These are phyloP conservation scores for Mythimna albipuncta DNA, from an alignment of 2,888 invertebrate species.

Conservation along the genomic window DNA sequence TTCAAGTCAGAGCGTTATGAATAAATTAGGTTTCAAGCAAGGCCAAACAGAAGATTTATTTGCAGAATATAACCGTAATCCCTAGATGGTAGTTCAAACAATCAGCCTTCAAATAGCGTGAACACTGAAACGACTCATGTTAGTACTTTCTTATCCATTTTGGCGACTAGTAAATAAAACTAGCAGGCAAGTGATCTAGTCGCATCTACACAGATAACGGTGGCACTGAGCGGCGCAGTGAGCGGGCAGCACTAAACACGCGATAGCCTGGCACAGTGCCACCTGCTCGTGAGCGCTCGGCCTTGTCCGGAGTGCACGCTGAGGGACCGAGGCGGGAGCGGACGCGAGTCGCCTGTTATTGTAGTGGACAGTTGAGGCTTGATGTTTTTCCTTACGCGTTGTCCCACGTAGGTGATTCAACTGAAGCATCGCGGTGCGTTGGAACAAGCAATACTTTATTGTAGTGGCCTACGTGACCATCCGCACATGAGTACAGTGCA, in stretches of 20 bases:
- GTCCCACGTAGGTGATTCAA: no score
- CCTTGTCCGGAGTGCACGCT: not conserved
- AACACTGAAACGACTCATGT: not conserved
- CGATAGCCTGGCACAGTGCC: constrained; percentile 60
- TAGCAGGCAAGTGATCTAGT: constrained; percentile 31
- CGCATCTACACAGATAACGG: constrained; percentile 33
- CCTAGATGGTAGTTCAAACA: not conserved
- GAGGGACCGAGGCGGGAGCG: not conserved
- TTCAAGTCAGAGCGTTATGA: not conserved
- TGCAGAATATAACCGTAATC: not conserved
- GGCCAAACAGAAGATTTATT: not conserved
- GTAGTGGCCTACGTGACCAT: no score
- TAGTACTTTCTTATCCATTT: constrained; percentile 1
- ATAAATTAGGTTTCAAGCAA: not conserved
- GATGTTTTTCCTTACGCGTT: not conserved
- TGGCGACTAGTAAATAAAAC: constrained; percentile 29
- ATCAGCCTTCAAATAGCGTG: not conserved
- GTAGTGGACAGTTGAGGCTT: not conserved
- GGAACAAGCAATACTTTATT: no score
- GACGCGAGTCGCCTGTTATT: not conserved
- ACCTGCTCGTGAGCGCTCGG: not conserved
- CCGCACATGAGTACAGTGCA: no score
- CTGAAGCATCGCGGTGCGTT: no score
- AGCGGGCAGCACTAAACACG: constrained; percentile 33
- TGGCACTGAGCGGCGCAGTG: constrained; percentile 17